These are phyloP conservation scores for Agrilus planipennis DNA, from an alignment of 1,140 invertebrate species.

Conservation along the genomic window DNA sequence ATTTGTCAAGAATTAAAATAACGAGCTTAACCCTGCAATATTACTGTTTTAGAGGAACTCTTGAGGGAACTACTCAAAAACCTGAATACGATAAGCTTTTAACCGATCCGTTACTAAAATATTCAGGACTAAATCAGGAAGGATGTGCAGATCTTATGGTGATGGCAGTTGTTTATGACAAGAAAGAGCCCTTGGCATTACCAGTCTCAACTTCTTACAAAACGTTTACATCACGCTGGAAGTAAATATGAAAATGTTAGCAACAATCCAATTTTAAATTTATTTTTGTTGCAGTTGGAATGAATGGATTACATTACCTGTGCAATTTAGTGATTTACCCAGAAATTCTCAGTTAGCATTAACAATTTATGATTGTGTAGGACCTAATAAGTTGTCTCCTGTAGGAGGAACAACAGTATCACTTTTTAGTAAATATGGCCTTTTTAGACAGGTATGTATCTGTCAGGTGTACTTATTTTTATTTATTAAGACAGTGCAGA, in stretches of 20 bases:
- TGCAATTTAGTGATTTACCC: slow-evolving; percentile 86
- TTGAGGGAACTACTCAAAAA: slow-evolving; percentile 79
- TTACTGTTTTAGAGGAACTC: slow-evolving; percentile 62
- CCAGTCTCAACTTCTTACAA: slow-evolving; percentile 90
- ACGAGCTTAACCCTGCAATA: slow-evolving; percentile 5
- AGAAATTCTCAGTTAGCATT: slow-evolving; percentile 79
- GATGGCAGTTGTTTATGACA: slow-evolving; percentile 74
- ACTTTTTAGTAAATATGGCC: slow-evolving; percentile 85
- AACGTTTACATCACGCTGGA: slow-evolving; percentile 84
- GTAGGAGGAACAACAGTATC: slow-evolving; percentile 86
- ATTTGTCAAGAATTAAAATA: slow-evolving; percentile 4
- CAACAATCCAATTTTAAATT: not conserved
- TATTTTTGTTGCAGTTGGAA: slow-evolving; percentile 68
- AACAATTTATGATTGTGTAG: slow-evolving; percentile 87
- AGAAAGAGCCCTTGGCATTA: slow-evolving; percentile 71
- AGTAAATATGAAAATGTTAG: slow-evolving; percentile 45
- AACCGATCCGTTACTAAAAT: slow-evolving; percentile 79
- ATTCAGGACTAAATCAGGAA: slow-evolving; percentile 74
- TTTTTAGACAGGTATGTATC: slow-evolving; percentile 59
- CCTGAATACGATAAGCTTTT: slow-evolving; percentile 81
- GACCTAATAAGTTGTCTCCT: slow-evolving; percentile 66
- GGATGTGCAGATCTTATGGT: slow-evolving; percentile 79
- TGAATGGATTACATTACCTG: slow-evolving; percentile 89
- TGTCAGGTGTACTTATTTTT: too few relatives aligned
- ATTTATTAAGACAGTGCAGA: too few relatives aligned